Evolutionary conservation across 2,797 vertebrate species (phyloP).

Genomic region (Peromyscus aztecus): DNA sequence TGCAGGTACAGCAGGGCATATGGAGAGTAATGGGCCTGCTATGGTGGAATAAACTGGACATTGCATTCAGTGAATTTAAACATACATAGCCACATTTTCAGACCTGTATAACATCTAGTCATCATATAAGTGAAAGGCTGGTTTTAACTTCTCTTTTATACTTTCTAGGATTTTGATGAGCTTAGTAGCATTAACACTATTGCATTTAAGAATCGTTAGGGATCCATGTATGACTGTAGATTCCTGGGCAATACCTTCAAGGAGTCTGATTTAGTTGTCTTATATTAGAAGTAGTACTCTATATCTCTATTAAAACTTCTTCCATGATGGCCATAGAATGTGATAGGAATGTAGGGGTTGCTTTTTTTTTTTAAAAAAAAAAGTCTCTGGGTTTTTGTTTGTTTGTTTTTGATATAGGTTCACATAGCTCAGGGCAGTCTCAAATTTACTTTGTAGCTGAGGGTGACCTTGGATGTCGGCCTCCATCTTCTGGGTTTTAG

Average conservation of each 20-base stretch:
- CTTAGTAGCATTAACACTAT: neutral
- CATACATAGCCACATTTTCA: constrained; percentile 2
- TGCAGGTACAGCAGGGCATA: neutral
- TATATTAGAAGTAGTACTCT: neutral
- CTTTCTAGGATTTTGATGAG: neutral
- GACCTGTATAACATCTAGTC: neutral
- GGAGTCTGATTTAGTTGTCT: neutral
- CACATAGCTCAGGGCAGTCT: neutral
- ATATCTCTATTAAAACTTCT: neutral
- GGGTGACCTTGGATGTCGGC: neutral
- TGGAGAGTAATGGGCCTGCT: constrained; percentile 28
- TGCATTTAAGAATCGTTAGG: neutral
- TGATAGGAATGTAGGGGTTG: neutral
- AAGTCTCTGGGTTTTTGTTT: neutral
- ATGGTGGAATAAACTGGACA: neutral
- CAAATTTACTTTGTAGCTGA: too few species aligned
- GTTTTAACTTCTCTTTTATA: constrained; percentile 49
- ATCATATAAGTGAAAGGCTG: neutral
- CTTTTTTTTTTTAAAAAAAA: neutral
- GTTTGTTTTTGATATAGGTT: neutral
- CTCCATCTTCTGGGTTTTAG: neutral
- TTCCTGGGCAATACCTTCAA: neutral
- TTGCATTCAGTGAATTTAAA: constrained; percentile 18
- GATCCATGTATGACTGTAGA: neutral
- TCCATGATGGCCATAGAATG: neutral